Conservation (phyloP, 2,113 vertebrate species). For the Addax nasomaculatus region DNA sequence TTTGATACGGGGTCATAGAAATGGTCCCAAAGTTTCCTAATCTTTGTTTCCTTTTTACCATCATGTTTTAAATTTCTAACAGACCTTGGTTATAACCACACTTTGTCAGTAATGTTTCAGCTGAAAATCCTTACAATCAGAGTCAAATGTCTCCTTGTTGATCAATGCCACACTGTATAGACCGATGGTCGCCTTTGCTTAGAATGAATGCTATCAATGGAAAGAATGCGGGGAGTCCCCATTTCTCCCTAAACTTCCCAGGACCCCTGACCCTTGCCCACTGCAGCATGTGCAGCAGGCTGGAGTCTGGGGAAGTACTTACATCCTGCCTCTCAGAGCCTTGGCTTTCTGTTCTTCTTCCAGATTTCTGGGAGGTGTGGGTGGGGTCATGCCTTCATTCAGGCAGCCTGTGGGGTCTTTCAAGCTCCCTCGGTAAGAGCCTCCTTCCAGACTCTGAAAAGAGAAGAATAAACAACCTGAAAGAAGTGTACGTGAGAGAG, state of each 20-base stretch:
- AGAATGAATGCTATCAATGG: neutral
- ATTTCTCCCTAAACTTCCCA: neutral
- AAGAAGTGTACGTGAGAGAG: neutral
- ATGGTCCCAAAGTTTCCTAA: neutral
- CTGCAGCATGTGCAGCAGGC: neutral
- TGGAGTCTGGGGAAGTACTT: conserved; percentile 72
- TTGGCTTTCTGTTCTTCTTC: conserved; percentile 96
- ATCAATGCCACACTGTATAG: neutral
- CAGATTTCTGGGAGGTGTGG: conserved; percentile 88
- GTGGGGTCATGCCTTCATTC: conserved; percentile 80
- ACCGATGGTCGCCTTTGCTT: neutral
- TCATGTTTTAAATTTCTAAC: neutral
- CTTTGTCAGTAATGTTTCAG: neutral
- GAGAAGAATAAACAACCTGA: conserved; percentile 46
- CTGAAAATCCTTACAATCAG: neutral
- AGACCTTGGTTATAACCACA: neutral
- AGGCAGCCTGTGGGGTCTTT: conserved; percentile 83
- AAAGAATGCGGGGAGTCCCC: neutral
- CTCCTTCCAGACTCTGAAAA: conserved; percentile 91
- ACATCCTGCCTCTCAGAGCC: conserved; percentile 97
- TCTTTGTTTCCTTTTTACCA: neutral
- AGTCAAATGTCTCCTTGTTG: neutral
- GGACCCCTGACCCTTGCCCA: neutral
- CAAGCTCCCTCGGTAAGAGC: conserved; percentile 87
- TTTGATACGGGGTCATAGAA: neutral